Conservation (phyloP, 2,888 invertebrate species). For the Tyria jacobaeae region DNA sequence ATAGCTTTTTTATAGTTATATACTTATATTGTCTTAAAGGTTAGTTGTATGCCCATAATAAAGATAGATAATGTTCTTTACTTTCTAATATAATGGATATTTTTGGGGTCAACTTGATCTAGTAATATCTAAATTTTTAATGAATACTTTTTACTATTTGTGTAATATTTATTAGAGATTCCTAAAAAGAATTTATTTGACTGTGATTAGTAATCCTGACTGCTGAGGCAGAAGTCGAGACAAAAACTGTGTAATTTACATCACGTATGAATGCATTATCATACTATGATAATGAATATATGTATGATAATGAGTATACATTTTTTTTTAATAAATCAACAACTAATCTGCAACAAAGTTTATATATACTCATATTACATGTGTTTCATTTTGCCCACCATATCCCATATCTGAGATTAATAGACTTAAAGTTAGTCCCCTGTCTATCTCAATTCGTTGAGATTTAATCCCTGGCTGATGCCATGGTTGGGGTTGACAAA, state of each 20-base stretch:
- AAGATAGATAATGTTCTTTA: neutral
- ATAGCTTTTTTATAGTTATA: neutral
- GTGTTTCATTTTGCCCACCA: neutral
- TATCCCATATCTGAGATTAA: neutral
- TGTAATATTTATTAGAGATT: no score
- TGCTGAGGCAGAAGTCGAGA: no score
- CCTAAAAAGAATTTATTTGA: no score
- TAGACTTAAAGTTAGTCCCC: neutral
- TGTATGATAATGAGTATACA: no score
- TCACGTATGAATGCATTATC: no score
- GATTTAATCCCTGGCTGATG: neutral
- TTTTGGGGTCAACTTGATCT: no score
- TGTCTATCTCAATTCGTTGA: neutral
- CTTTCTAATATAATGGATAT: neutral
- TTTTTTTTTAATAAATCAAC: no score
- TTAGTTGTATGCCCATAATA: neutral
- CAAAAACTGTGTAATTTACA: no score
- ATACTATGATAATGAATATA: no score
- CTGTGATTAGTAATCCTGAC: no score
- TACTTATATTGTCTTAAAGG: neutral
- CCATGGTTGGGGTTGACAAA: neutral
- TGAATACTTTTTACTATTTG: no score
- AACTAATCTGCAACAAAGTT: neutral
- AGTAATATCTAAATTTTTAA: no score
- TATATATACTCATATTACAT: neutral